A percentile compares a stretch with the other conserved stretches of the same genome.
Conservation (phyloP, 37 sponge, comb jelly and placozoan species). For the Oopsacas minuta region DNA sequence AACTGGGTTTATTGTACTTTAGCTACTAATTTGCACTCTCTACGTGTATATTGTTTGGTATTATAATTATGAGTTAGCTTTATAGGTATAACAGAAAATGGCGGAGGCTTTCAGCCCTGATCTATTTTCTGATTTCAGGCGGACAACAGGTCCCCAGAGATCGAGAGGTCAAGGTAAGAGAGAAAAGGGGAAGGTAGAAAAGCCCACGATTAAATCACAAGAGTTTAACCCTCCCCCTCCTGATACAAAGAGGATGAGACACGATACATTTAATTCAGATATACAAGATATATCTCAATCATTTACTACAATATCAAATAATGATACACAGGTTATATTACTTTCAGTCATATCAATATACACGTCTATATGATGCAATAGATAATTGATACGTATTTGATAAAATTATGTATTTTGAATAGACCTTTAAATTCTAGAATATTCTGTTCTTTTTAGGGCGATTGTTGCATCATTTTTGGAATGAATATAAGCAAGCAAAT, state of each 20-base stretch:
- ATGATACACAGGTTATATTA: too few species aligned
- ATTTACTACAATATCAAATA: neutral
- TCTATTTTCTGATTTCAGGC: neutral
- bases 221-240: too few species aligned
- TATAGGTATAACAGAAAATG: neutral
- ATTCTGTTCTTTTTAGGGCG: too few species aligned
- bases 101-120: neutral
- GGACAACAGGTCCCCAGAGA: neutral
- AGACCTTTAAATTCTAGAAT: too few species aligned
- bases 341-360: too few species aligned
- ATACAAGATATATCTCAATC: neutral
- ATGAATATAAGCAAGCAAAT: too few species aligned
- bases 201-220: neutral
- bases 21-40: neutral
- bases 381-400: too few species aligned
- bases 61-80: neutral
- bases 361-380: too few species aligned
- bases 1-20: too few species aligned
- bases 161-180: neutral
- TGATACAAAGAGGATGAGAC: neutral
- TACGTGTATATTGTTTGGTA: too few species aligned
- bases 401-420: too few species aligned
- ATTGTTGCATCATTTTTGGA: too few species aligned
- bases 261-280: neutral
- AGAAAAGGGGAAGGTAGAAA: slow-evolving; percentile 24